A percentile compares a stretch with the other conserved stretches of the same genome.
Conservation (phyloP, 2,797 vertebrate genomes). For the Pipistrellus kuhlii region DNA sequence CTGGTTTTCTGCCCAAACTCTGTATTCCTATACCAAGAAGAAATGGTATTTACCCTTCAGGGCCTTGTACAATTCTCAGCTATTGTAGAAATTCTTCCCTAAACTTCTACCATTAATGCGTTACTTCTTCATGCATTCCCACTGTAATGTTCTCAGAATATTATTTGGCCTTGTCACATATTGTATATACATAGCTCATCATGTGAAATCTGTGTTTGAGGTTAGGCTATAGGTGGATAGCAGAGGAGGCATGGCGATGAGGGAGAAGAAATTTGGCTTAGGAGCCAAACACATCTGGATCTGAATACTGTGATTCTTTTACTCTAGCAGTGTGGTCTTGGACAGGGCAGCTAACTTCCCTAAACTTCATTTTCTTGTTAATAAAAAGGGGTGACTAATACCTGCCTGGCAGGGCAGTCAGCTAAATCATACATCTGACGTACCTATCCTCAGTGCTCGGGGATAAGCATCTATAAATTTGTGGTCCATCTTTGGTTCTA, state of each 20-base stretch:
- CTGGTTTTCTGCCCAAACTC: conserved; percentile 38
- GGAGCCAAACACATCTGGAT: conserved; percentile 20
- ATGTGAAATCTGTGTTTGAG: not conserved
- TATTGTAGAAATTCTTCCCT: conserved; percentile 17
- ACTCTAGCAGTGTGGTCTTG: conserved; percentile 33
- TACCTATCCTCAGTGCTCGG: conserved; percentile 6
- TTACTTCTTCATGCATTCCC: conserved; percentile 8
- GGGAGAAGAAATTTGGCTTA: conserved; percentile 44
- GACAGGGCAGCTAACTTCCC: not conserved
- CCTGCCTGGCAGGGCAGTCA: not conserved
- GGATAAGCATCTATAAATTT: not conserved
- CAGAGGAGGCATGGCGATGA: not conserved
- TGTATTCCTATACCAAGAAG: not conserved
- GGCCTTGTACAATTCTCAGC: conserved; percentile 16
- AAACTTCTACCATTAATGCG: not conserved
- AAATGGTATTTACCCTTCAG: conserved; percentile 44
- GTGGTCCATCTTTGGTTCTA: not conserved
- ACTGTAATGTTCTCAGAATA: not conserved
- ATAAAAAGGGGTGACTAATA: conserved; percentile 7
- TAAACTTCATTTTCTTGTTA: conserved; percentile 55
- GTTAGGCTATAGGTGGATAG: not conserved
- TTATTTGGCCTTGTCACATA: not conserved
- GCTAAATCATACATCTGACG: not conserved
- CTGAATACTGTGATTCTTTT: conserved; percentile 43
- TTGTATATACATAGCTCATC: not conserved